A percentile compares a stretch with the other conserved stretches of the same genome.
Evolutionary conservation across 2,888 invertebrate species (phyloP).

Genomic region (Netelia virgata): DNA sequence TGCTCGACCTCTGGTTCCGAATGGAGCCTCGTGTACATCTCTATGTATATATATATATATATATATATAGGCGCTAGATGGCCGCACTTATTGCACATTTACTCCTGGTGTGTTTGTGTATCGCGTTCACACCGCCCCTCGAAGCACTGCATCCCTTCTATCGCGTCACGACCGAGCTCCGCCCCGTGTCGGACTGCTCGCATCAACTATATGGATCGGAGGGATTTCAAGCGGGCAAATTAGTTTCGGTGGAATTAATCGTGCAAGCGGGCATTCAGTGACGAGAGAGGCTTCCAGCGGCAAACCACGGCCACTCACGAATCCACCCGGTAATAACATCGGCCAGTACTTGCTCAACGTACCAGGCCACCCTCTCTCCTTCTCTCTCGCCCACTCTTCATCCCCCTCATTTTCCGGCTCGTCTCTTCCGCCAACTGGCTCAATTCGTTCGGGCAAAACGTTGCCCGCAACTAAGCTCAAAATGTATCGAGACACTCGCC

Average conservation of each 20-base stretch:
- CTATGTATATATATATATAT: neutral
- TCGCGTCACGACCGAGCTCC: too few relatives aligned
- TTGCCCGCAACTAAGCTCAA: neutral
- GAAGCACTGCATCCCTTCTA: too few relatives aligned
- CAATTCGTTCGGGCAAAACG: neutral
- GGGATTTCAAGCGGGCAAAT: slow-evolving; percentile 78
- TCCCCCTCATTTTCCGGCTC: slow-evolving; percentile 8
- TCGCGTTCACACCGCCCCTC: too few relatives aligned
- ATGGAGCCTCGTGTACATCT: neutral
- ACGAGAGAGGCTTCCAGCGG: slow-evolving; percentile 53
- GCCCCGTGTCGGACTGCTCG: neutral
- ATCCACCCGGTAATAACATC: slow-evolving; percentile 40
- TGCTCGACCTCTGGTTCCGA: too few relatives aligned
- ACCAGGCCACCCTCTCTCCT: neutral
- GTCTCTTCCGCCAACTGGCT: neutral
- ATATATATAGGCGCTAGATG: neutral
- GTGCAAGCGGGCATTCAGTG: slow-evolving; percentile 71
- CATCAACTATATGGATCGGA: slow-evolving; percentile 69
- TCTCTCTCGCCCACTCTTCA: slow-evolving; percentile 13
- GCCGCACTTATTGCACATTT: slow-evolving; percentile 31
- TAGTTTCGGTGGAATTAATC: slow-evolving; percentile 81
- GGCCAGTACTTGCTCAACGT: slow-evolving; percentile 33
- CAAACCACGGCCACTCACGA: slow-evolving; percentile 61
- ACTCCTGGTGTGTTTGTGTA: too few relatives aligned
- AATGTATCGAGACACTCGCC: neutral